phyloP scores from a whole-genome alignment of 1,140 invertebrate genomes.

The Carcinoscorpius rotundicauda region DNA sequence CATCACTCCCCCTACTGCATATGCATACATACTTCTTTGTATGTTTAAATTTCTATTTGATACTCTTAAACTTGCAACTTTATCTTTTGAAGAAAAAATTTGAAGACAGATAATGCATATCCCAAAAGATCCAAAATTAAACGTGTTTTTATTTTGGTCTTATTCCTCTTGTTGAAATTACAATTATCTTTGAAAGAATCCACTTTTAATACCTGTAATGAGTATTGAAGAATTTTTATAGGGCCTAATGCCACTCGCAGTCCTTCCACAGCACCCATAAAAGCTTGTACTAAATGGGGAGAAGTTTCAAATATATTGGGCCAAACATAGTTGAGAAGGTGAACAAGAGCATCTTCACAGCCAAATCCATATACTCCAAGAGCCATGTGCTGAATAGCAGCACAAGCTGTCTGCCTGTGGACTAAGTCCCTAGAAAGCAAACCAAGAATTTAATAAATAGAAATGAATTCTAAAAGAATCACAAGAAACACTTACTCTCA shows the following conservation, averaged over 20 bases:
- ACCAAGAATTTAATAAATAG: conserved; percentile 9
- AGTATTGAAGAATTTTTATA: conserved; percentile 91
- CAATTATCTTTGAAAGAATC: too few relatives aligned
- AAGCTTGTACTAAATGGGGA: conserved; percentile 97
- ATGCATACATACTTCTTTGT: too few relatives aligned
- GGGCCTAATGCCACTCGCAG: conserved; percentile 90
- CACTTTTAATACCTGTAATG: conserved; percentile 51
- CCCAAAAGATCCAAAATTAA: too few relatives aligned
- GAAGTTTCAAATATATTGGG: conserved; percentile 99
- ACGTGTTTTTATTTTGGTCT: too few relatives aligned
- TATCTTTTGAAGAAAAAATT: background rate
- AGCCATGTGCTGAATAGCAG: conserved; percentile 98
- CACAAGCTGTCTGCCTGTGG: conserved; percentile 96
- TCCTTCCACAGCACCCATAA: conserved; percentile 97
- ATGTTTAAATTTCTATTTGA: too few relatives aligned
- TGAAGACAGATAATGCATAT: conserved; percentile 7
- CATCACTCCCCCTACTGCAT: too few relatives aligned
- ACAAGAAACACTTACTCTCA: background rate
- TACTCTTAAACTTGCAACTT: too few relatives aligned
- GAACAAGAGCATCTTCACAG: conserved; percentile 94
- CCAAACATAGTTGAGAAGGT: conserved; percentile 98
- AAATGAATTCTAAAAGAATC: background rate
- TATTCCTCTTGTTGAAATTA: too few relatives aligned
- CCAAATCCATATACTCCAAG: conserved; percentile 98
- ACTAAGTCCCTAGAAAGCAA: conserved; percentile 74